Evolutionary conservation across 2,888 invertebrate genomes (phyloP).

Genomic region (Ligdia adustata): DNA sequence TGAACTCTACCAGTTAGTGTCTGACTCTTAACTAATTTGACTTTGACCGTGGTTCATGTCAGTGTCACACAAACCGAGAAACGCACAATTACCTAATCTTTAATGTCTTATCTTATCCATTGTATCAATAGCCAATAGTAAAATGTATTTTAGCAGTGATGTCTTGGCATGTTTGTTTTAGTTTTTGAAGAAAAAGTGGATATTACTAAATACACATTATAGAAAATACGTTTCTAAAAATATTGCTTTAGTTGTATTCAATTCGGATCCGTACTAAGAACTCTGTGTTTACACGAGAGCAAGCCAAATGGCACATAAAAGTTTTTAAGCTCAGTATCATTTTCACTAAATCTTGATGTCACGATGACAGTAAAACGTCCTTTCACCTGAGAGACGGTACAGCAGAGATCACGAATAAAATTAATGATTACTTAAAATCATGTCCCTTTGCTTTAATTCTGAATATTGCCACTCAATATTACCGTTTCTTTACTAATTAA

Average conservation of each 20-base stretch:
- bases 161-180: slow-evolving; percentile 4
- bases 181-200: too few relatives aligned
- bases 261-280: slow-evolving; percentile 53
- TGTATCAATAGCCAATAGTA: too few relatives aligned
- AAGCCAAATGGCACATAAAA: slow-evolving; percentile 72
- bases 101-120: slow-evolving; percentile 12
- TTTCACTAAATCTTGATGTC: slow-evolving; percentile 58
- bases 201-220: too few relatives aligned
- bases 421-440: too few relatives aligned
- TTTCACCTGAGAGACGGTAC: slow-evolving; percentile 63
- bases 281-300: slow-evolving; percentile 61
- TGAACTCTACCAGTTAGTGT: slow-evolving; percentile 44
- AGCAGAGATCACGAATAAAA: slow-evolving; percentile 7
- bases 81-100: too few relatives aligned
- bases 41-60: slow-evolving; percentile 50
- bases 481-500: too few relatives aligned
- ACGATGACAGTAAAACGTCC: slow-evolving; percentile 67
- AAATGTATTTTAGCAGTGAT: too few relatives aligned
- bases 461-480: too few relatives aligned
- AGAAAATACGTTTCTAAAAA: too few relatives aligned
- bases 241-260: too few relatives aligned
- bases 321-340: slow-evolving; percentile 71
- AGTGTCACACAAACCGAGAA: slow-evolving; percentile 43
- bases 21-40: slow-evolving; percentile 42
- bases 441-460: too few relatives aligned